These are phyloP conservation scores for Syrphus vitripennis DNA, from an alignment of 2,888 invertebrate genomes.

Conservation along the genomic window DNA sequence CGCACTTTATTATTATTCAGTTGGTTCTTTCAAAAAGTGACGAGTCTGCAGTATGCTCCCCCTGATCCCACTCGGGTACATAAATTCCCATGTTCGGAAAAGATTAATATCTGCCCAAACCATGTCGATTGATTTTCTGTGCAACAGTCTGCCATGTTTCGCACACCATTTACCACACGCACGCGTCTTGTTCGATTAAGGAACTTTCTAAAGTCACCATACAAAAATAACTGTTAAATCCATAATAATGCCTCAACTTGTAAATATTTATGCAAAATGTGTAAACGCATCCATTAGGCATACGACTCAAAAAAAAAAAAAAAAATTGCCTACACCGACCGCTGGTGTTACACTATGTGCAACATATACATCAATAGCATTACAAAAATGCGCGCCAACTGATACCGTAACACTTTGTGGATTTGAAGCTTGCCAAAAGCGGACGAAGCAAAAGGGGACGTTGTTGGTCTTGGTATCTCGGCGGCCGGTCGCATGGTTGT, in stretches of 20 bases:
- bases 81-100: conserved; percentile 7
- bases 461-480: neutral
- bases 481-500: neutral
- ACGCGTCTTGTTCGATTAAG: conserved; percentile 15
- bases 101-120: conserved; percentile 50
- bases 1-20: conserved; percentile 4
- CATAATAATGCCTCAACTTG: conserved; percentile 29
- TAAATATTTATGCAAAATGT: conserved; percentile 53
- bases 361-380: conserved; percentile 21
- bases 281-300: conserved; percentile 61
- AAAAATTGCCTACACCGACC: conserved; percentile 20
- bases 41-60: neutral
- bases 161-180: conserved; percentile 60
- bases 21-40: neutral
- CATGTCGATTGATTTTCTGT: conserved; percentile 63
- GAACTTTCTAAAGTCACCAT: conserved; percentile 12
- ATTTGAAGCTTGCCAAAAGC: neutral
- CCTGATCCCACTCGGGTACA: conserved; percentile 2
- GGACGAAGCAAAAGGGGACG: neutral
- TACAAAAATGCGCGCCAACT: neutral
- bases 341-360: neutral
- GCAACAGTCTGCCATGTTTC: conserved; percentile 42
- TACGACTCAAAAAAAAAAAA: conserved; percentile 34
- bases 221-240: conserved; percentile 48
- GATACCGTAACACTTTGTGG: conserved; percentile 16